phyloP scores from a whole-genome alignment of 2,888 invertebrate genomes.

The Drosophila neonasuta region DNA sequence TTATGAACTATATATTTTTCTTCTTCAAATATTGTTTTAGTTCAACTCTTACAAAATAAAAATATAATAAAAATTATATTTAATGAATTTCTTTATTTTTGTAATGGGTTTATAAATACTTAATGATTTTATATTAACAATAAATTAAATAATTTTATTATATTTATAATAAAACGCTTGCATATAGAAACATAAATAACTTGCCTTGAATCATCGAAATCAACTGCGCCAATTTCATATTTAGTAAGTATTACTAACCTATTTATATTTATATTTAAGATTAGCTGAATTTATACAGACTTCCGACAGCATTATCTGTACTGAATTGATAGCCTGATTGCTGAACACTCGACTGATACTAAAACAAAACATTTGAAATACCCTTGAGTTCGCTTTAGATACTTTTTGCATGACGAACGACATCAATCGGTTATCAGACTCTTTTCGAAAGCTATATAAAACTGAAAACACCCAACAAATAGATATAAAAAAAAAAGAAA shows the following conservation, averaged over 20 bases:
- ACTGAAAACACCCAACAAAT: constrained; percentile 19
- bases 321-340: constrained; percentile 1
- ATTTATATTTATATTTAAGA: background rate
- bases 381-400: background rate
- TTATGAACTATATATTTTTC: no score
- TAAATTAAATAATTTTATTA: no score
- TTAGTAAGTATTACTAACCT: background rate
- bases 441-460: constrained; percentile 5
- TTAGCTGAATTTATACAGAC: background rate
- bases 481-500: constrained; percentile 11
- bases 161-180: no score
- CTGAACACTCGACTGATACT: background rate
- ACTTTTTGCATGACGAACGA: background rate
- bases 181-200: no score
- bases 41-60: no score
- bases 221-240: background rate
- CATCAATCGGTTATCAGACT: constrained; percentile 17
- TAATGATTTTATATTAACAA: no score
- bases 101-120: no score
- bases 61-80: no score
- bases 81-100: no score
- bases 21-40: no score
- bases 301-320: background rate
- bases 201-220: background rate
- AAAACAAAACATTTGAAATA: background rate